Evolutionary conservation across 2,113 vertebrate species (phyloP).

Genomic region (Ibidorhyncha struthersii): DNA sequence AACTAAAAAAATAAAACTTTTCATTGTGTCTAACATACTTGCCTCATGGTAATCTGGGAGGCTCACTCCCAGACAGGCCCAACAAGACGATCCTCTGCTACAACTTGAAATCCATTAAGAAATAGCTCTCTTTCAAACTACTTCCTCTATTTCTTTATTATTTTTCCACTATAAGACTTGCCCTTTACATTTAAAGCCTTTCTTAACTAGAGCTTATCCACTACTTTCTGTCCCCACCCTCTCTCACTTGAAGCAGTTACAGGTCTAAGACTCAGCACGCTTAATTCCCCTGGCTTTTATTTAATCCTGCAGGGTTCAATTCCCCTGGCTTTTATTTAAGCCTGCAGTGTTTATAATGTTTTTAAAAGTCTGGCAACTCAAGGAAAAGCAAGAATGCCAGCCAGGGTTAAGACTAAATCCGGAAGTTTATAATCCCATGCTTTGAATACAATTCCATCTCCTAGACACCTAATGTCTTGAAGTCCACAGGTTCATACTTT

Average conservation of each 20-base stretch:
- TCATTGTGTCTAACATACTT: background rate
- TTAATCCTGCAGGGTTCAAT: background rate
- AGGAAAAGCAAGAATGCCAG: background rate
- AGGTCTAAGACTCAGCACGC: background rate
- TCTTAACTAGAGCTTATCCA: background rate
- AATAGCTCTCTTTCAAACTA: background rate
- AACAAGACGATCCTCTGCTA: background rate
- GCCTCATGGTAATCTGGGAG: background rate
- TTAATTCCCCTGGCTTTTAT: background rate
- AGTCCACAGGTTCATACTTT: background rate
- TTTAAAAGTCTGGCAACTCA: background rate
- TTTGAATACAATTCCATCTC: background rate
- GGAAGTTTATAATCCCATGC: background rate
- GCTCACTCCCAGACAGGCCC: background rate
- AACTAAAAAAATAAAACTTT: conserved; percentile 71
- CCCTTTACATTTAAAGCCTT: background rate
- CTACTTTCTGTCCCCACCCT: background rate
- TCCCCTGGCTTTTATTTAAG: background rate
- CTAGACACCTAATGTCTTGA: background rate
- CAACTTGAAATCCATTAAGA: background rate
- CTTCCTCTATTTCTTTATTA: background rate
- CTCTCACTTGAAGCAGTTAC: background rate
- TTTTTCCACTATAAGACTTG: background rate
- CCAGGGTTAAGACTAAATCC: background rate
- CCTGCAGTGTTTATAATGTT: background rate